phyloP scores from a whole-genome alignment of 2,113 vertebrate genomes.

The Actinemys pallida region DNA sequence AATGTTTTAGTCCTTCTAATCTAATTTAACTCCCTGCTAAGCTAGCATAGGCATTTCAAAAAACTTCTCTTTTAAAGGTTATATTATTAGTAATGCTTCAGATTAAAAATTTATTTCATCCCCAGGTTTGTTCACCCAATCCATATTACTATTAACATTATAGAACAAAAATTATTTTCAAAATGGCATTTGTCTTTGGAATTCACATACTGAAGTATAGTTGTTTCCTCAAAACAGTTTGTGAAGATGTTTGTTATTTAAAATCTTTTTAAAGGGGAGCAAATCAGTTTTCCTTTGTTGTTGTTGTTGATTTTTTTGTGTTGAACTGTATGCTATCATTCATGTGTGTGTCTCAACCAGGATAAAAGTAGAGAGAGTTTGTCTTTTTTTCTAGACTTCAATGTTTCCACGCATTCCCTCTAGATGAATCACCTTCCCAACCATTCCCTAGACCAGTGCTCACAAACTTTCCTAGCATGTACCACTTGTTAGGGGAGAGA shows the following conservation, averaged over 20 bases:
- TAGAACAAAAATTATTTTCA: conserved; percentile 25
- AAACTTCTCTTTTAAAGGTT: background rate
- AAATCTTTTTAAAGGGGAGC: conserved; percentile 6
- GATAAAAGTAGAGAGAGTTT: background rate
- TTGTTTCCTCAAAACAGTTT: conserved; percentile 23
- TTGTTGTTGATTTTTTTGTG: background rate
- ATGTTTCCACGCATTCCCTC: background rate
- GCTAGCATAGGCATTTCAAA: background rate
- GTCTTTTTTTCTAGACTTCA: too few species aligned
- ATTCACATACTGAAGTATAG: conserved; percentile 8
- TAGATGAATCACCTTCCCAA: background rate
- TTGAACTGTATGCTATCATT: background rate
- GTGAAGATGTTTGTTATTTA: background rate
- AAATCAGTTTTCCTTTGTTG: background rate
- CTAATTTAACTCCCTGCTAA: background rate
- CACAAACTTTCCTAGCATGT: conserved; percentile 13
- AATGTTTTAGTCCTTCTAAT: background rate
- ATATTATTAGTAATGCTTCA: background rate
- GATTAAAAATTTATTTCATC: conserved; percentile 45
- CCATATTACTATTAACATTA: background rate
- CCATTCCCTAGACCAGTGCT: background rate
- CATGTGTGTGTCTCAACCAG: background rate
- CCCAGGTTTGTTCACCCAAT: conserved; percentile 6
- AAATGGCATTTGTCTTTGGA: background rate
- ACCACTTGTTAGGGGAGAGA: background rate